Conservation (phyloP, 2,113 vertebrate genomes). For the Bubalus kerabau region DNA sequence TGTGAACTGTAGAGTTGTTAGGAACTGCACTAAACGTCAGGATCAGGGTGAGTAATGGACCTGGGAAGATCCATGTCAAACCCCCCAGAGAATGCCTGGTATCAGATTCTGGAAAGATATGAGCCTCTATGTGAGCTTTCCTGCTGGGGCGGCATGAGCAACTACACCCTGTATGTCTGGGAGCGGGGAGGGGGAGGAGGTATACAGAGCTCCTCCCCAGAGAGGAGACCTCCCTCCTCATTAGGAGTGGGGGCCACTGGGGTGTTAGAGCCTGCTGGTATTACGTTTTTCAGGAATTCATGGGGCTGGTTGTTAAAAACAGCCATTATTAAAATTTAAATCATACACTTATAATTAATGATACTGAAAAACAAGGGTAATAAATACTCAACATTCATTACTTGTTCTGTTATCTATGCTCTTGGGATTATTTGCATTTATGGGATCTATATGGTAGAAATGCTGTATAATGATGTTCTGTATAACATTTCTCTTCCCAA, state of each 20-base stretch:
- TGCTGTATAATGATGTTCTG: not conserved
- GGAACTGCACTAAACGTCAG: not conserved
- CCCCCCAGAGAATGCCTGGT: rapidly evolving
- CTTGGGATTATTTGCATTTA: not conserved
- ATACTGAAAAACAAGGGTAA: not conserved
- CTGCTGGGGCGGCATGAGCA: not conserved
- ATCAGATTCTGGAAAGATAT: not conserved
- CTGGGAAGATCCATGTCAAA: not conserved
- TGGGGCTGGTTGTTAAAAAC: not conserved
- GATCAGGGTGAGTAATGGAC: not conserved
- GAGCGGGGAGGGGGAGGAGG: not conserved
- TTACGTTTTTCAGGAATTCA: not conserved
- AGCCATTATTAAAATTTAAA: not conserved
- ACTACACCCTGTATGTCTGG: not conserved
- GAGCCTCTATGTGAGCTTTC: not conserved
- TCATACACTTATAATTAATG: not conserved
- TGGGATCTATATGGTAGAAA: not conserved
- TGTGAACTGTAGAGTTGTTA: not conserved
- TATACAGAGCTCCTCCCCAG: not conserved
- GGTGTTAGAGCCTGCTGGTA: not conserved
- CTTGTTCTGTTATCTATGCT: not conserved
- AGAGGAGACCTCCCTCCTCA: not conserved
- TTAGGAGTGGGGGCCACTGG: not conserved
- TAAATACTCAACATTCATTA: not conserved
- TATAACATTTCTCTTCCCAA: not conserved